phyloP scores from a whole-genome alignment of 2,888 invertebrate genomes.

The Drosophila paranaensis region DNA sequence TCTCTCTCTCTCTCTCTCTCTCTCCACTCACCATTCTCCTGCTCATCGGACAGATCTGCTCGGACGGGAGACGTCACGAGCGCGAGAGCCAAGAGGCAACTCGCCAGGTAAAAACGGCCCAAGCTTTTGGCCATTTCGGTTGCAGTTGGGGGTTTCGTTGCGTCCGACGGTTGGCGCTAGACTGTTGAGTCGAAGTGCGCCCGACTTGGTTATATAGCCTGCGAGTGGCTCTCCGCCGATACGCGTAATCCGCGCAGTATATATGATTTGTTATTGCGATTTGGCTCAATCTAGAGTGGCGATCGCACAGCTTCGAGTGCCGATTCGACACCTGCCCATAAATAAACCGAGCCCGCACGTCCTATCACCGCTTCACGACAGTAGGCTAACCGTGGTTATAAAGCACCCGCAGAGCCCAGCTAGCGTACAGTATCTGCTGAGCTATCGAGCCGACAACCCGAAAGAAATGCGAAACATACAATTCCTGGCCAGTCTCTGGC shows the following conservation, averaged over 20 bases:
- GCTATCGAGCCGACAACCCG: constrained; percentile 36
- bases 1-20: not conserved
- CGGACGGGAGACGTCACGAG: constrained; percentile 26
- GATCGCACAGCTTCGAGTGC: constrained; percentile 61
- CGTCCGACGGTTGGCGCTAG: constrained; percentile 27
- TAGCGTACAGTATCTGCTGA: constrained; percentile 50
- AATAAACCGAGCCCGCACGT: constrained; percentile 31
- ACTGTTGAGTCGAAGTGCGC: constrained; percentile 41
- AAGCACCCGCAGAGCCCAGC: constrained; percentile 27
- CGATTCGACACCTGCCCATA: constrained; percentile 45
- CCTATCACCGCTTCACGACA: constrained; percentile 33
- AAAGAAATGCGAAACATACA: constrained; percentile 33
- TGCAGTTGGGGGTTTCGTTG: constrained; percentile 9
- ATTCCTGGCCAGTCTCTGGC: constrained; percentile 15
- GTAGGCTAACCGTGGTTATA: constrained; percentile 48
- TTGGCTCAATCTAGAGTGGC: constrained; percentile 57
- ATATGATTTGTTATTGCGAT: constrained; percentile 34
- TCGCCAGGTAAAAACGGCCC: not conserved
- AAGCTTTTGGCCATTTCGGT: constrained; percentile 33
- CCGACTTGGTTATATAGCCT: constrained; percentile 61
- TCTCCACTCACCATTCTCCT: constrained; percentile 58
- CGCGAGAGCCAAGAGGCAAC: constrained; percentile 37
- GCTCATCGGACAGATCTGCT: constrained; percentile 53
- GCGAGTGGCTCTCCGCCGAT: not conserved
- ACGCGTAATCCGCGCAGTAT: constrained; percentile 11